Conservation (phyloP, 2,113 vertebrate genomes). For the Oncorhynchus keta region DNA sequence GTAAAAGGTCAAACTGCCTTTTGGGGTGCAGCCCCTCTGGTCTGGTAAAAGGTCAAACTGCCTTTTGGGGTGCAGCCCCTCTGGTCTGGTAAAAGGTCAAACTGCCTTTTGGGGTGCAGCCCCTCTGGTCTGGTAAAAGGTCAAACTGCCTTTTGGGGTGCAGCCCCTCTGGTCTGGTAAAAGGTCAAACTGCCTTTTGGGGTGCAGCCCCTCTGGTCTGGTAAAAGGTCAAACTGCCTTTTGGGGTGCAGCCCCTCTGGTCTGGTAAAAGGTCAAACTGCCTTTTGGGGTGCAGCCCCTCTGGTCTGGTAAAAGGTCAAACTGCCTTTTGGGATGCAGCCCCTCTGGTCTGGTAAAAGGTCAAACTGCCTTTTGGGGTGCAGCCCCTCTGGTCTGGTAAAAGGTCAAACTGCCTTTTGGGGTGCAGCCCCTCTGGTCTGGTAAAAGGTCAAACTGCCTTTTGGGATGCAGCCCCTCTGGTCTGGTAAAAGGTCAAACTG, state of each 20-base stretch:
- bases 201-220: too few species aligned
- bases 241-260: background rate
- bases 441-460: constrained; percentile 67
- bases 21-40: too few species aligned
- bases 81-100: constrained; percentile 62
- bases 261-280: constrained; percentile 69
- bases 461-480: too few species aligned
- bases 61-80: too few species aligned
- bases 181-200: constrained; percentile 61
- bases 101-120: constrained; percentile 37
- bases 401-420: constrained; percentile 61
- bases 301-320: constrained; percentile 63
- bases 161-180: constrained; percentile 43
- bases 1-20: constrained; percentile 68
- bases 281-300: too few species aligned
- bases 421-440: constrained; percentile 4
- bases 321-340: constrained; percentile 29
- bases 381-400: constrained; percentile 45
- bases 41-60: too few species aligned
- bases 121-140: constrained; percentile 56
- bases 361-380: constrained; percentile 51
- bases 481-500: constrained; percentile 54
- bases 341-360: constrained; percentile 56
- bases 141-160: constrained; percentile 51
- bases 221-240: constrained; percentile 57